These are phyloP conservation scores for Vicugna pacos DNA, from an alignment of 2,113 vertebrate species.

Conservation along the genomic window DNA sequence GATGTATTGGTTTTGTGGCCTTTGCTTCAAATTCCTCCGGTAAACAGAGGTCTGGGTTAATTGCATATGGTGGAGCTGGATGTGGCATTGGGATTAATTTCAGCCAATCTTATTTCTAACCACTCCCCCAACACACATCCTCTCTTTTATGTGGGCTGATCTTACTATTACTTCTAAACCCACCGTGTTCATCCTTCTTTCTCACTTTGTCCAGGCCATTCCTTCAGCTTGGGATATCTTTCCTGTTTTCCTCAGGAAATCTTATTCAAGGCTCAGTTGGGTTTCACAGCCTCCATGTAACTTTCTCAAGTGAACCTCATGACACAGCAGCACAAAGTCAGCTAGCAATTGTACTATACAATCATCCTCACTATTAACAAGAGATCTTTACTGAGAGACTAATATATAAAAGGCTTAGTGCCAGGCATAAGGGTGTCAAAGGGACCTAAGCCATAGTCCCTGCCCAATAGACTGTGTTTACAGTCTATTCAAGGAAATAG, in stretches of 20 bases:
- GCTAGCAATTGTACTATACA: too few species aligned
- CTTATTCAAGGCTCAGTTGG: not conserved
- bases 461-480: not conserved
- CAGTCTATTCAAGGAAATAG: not conserved
- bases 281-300: not conserved
- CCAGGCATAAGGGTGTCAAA: not conserved
- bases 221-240: not conserved
- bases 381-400: not conserved
- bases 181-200: not conserved
- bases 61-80: constrained; percentile 28
- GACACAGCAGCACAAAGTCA: not conserved
- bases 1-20: constrained; percentile 66
- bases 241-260: not conserved
- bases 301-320: not conserved
- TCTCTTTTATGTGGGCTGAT: not conserved
- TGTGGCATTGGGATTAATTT: constrained; percentile 55
- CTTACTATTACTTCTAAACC: not conserved
- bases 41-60: constrained; percentile 73
- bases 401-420: not conserved
- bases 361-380: not conserved
- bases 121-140: not conserved
- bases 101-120: constrained; percentile 41
- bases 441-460: not conserved
- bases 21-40: constrained; percentile 54
- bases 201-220: not conserved